These are phyloP conservation scores for Tragelaphus buxtoni DNA, from an alignment of 2,113 vertebrate species.

Conservation along the genomic window DNA sequence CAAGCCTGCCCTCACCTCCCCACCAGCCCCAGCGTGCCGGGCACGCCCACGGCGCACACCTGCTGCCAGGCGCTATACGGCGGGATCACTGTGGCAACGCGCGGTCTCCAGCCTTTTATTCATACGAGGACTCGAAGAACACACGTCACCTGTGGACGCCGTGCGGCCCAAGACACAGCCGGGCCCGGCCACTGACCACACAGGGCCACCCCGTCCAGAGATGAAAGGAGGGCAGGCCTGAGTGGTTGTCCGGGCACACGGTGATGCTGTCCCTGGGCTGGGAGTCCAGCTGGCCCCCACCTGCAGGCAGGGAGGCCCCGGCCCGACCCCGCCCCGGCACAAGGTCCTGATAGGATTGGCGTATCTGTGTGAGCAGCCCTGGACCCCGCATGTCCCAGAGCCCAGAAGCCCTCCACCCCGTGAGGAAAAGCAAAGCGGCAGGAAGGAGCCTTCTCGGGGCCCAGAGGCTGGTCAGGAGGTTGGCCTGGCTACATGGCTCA, in stretches of 20 bases:
- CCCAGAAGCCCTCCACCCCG: no score
- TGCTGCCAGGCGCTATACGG: rapidly evolving
- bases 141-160: constrained; percentile 69
- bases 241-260: rapidly evolving
- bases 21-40: rapidly evolving
- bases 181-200: constrained; percentile 68
- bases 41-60: rapidly evolving
- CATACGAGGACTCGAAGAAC: constrained; percentile 81
- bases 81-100: not conserved
- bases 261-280: rapidly evolving
- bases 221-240: not conserved
- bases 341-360: rapidly evolving
- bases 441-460: not conserved
- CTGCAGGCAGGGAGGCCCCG: not conserved
- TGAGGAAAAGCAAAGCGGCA: not conserved
- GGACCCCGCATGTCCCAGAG: not conserved
- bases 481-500: not conserved
- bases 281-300: not conserved
- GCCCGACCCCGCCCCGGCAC: not conserved
- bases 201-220: constrained; percentile 66
- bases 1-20: rapidly evolving
- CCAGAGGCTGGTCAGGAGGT: not conserved
- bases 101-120: constrained; percentile 84
- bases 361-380: not conserved
- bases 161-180: constrained; percentile 69